Percentiles rank a stretch among this genome's conserved stretches.
These are phyloP conservation scores for Oegoconia quadripuncta DNA, from an alignment of 2,888 invertebrate genomes.

Conservation along the genomic window DNA sequence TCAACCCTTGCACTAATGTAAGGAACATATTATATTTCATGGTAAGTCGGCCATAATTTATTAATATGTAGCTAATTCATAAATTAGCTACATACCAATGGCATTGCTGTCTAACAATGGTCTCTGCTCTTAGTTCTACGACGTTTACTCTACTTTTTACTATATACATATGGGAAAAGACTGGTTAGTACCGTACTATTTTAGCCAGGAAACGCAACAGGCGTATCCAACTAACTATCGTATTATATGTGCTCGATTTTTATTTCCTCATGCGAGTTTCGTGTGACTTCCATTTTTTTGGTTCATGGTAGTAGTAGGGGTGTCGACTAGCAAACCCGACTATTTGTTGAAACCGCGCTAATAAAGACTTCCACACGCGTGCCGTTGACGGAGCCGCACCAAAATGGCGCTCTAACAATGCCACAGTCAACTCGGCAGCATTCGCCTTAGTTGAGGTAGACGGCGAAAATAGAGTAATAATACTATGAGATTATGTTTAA, in stretches of 20 bases:
- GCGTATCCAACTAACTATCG: not conserved
- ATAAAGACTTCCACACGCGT: slow-evolving; percentile 32
- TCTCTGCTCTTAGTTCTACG: too few species aligned
- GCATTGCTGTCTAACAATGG: too few species aligned
- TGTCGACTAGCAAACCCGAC: slow-evolving; percentile 20
- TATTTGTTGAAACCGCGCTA: slow-evolving; percentile 33
- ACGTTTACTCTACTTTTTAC: too few species aligned
- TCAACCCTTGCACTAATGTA: too few species aligned
- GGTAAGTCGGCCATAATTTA: too few species aligned
- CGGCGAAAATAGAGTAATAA: not conserved
- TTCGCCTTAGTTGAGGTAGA: not conserved
- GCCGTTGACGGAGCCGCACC: slow-evolving; percentile 22
- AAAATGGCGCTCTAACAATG: slow-evolving; percentile 17
- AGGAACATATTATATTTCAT: too few species aligned
- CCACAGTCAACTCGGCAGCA: not conserved
- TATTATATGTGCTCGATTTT: not conserved
- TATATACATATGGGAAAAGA: too few species aligned
- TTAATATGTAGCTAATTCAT: too few species aligned
- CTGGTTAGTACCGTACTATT: too few species aligned
- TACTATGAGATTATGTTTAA: not conserved
- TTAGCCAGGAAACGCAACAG: not conserved
- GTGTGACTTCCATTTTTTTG: too few species aligned
- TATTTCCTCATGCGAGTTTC: not conserved
- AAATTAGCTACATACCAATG: too few species aligned
- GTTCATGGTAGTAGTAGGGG: slow-evolving; percentile 1